Evolutionary conservation across 2,113 vertebrate genomes (phyloP).

Genomic region (Calyptomena viridis): DNA sequence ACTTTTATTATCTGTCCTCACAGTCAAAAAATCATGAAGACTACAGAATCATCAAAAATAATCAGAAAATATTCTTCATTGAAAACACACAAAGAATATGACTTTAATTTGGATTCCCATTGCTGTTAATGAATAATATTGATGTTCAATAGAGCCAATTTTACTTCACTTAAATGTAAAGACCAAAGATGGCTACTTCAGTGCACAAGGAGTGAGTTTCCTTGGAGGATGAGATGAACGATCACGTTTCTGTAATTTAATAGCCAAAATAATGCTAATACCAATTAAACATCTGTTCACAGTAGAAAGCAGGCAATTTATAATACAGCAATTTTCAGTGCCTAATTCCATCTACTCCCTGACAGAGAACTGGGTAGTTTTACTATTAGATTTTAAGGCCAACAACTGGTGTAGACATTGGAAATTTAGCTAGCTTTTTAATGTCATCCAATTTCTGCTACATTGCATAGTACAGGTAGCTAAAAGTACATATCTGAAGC

Average conservation of each 20-base stretch:
- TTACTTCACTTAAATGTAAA: neutral
- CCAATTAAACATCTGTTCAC: neutral
- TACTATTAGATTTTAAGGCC: neutral
- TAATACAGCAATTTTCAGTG: neutral
- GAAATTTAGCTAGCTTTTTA: neutral
- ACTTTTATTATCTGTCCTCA: neutral
- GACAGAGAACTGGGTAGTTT: neutral
- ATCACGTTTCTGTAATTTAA: neutral
- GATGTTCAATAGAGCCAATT: neutral
- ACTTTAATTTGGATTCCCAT: neutral
- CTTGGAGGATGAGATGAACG: neutral
- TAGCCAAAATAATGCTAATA: neutral
- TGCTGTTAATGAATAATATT: neutral
- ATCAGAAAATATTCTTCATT: accelerated
- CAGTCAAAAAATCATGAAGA: neutral
- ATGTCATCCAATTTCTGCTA: neutral
- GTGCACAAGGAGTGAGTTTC: neutral
- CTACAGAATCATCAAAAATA: neutral
- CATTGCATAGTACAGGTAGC: neutral
- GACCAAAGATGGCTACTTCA: neutral
- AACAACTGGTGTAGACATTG: neutral
- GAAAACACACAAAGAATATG: neutral
- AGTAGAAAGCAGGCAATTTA: neutral
- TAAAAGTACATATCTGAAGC: neutral
- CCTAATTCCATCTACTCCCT: neutral